Conservation (phyloP, 2,113 vertebrate genomes). For the Chloropsis hardwickii region DNA sequence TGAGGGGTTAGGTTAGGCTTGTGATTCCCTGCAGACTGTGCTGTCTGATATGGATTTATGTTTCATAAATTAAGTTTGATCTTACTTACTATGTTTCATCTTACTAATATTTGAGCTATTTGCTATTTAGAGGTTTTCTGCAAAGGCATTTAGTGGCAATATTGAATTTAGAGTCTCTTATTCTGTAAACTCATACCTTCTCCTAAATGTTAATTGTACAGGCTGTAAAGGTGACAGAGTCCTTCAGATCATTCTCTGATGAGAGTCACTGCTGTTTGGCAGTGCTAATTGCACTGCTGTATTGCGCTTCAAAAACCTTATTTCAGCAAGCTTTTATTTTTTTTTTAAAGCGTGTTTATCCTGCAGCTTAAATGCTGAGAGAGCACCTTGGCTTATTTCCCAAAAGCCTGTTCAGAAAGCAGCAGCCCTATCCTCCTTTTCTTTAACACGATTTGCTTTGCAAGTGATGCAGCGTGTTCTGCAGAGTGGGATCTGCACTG, state of each 20-base stretch:
- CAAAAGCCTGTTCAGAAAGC: constrained; percentile 46
- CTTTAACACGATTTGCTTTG: constrained; percentile 60
- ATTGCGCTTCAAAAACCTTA: neutral
- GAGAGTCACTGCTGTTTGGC: neutral
- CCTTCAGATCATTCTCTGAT: neutral
- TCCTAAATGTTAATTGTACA: neutral
- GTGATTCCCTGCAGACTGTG: neutral
- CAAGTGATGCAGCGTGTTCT: constrained; percentile 73
- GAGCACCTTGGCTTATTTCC: constrained; percentile 72
- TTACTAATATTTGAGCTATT: neutral
- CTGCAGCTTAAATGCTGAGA: constrained; percentile 71
- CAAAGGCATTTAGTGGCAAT: neutral
- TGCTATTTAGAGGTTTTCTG: neutral
- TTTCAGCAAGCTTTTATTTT: neutral
- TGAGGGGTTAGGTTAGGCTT: neutral
- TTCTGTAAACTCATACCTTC: neutral
- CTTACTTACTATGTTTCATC: neutral
- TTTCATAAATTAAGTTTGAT: neutral
- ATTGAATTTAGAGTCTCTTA: neutral
- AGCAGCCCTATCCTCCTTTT: constrained; percentile 32
- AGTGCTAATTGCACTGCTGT: neutral
- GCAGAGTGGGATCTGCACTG: constrained; percentile 75
- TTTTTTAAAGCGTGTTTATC: neutral
- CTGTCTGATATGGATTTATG: neutral
- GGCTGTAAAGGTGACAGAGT: neutral